Conservation (phyloP, 2,888 invertebrate genomes). For the Leptopterna dolabrata region DNA sequence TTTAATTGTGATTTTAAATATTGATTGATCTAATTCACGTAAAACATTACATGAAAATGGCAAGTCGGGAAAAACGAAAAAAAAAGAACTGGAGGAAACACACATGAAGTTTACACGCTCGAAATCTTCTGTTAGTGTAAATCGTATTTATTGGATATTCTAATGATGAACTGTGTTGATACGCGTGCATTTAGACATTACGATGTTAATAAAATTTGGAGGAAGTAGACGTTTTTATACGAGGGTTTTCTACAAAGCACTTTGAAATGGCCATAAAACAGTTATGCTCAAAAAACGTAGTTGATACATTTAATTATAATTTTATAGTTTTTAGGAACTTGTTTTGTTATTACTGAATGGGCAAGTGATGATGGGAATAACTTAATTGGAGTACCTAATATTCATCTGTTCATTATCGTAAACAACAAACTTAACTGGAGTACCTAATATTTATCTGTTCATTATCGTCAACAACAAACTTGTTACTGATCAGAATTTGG, state of each 20-base stretch:
- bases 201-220: neutral
- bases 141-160: neutral
- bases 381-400: too few species aligned
- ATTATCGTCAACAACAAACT: too few species aligned
- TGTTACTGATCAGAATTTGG: too few species aligned
- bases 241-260: neutral
- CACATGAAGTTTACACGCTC: neutral
- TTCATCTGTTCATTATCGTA: too few species aligned
- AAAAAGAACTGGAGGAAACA: neutral
- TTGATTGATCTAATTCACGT: neutral
- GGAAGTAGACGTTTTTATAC: neutral
- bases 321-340: neutral
- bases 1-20: neutral
- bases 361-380: too few species aligned
- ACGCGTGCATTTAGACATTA: constrained; percentile 2
- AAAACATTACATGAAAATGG: neutral
- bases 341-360: neutral
- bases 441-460: too few species aligned
- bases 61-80: neutral
- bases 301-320: neutral
- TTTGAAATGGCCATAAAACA: neutral
- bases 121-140: neutral
- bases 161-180: neutral
- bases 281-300: neutral
- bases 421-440: too few species aligned